Conservation (phyloP, 2,113 vertebrate species). For the Gallinago undulata region DNA sequence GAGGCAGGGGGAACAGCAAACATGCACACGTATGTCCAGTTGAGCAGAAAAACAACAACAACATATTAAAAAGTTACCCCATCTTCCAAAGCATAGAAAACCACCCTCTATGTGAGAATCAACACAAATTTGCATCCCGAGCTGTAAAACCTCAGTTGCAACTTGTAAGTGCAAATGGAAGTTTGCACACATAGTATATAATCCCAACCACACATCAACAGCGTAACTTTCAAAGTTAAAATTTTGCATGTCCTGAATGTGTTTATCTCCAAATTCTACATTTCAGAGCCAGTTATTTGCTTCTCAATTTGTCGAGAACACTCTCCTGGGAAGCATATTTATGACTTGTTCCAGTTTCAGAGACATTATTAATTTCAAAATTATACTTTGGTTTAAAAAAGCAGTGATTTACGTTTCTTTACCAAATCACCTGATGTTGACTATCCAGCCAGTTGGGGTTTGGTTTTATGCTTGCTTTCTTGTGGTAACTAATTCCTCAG, state of each 20-base stretch:
- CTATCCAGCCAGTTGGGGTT: not conserved
- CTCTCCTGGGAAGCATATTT: not conserved
- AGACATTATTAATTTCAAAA: not conserved
- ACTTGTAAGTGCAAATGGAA: not conserved
- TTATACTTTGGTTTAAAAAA: not conserved
- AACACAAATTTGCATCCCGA: not conserved
- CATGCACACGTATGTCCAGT: not conserved
- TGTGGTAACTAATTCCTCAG: not conserved
- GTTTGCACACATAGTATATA: not conserved
- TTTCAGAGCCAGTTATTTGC: not conserved
- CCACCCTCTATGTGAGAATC: not conserved
- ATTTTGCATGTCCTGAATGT: no score
- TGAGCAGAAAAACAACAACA: not conserved
- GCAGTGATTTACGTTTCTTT: not conserved
- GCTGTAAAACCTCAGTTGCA: not conserved
- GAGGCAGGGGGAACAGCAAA: not conserved
- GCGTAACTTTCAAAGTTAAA: not conserved
- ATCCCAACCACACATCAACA: not conserved
- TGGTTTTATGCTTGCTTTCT: not conserved
- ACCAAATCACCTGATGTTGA: not conserved
- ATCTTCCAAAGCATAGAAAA: not conserved
- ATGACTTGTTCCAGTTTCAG: not conserved
- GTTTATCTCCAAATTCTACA: not conserved
- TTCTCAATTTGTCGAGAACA: not conserved
- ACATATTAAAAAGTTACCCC: not conserved